Evolutionary conservation across 2,113 vertebrate species (phyloP).

Genomic region (Cervus canadensis): DNA sequence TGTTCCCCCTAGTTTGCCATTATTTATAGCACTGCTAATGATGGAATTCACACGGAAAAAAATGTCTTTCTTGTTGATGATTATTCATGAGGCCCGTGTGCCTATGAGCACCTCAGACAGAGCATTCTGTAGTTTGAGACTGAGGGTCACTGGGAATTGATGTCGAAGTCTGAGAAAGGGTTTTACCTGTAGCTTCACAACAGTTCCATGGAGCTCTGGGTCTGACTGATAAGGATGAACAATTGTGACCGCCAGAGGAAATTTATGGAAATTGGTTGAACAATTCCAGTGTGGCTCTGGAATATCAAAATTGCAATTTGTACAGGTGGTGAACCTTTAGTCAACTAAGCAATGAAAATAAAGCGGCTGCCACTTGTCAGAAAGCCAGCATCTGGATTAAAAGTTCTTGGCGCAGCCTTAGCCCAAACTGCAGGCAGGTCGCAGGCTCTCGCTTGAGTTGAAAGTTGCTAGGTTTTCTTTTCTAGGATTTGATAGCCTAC

Average conservation of each 20-base stretch:
- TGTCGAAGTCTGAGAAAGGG: neutral
- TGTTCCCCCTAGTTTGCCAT: slow-evolving; percentile 19
- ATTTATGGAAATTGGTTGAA: slow-evolving; percentile 50
- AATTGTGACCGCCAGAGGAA: neutral
- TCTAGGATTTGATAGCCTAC: neutral
- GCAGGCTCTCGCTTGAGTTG: neutral
- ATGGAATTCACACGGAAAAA: slow-evolving; percentile 40
- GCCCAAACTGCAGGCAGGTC: neutral
- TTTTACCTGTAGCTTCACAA: slow-evolving; percentile 2
- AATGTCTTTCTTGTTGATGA: slow-evolving; percentile 37
- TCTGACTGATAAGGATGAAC: slow-evolving; percentile 50
- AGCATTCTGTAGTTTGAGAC: neutral
- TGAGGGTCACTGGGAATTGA: neutral
- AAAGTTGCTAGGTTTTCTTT: neutral
- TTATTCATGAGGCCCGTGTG: slow-evolving; percentile 16
- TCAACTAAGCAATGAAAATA: slow-evolving; percentile 60
- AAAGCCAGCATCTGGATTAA: slow-evolving; percentile 14
- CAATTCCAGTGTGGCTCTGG: neutral
- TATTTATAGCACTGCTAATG: slow-evolving; percentile 40
- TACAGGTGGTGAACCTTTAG: slow-evolving; percentile 61
- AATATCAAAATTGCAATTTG: slow-evolving; percentile 50
- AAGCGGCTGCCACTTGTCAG: slow-evolving; percentile 33
- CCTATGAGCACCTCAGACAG: neutral
- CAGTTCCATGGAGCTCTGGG: neutral
- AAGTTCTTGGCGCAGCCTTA: neutral